Evolutionary conservation across 2,113 vertebrate genomes (phyloP), one percentile per base, ranked within the genome.

Genomic region (Ochotona princeps): DNA sequence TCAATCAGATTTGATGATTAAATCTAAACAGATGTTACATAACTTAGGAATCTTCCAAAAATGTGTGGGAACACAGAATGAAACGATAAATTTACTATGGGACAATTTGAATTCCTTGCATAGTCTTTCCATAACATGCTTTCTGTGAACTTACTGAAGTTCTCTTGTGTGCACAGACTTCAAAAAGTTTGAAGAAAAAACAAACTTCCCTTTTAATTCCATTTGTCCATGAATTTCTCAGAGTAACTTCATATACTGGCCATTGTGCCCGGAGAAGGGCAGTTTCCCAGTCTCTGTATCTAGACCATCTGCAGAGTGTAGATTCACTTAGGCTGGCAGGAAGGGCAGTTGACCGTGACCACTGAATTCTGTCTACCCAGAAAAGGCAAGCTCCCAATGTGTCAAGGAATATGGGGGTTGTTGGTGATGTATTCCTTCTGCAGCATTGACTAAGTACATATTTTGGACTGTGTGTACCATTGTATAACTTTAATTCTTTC

Each of bases 11-110:
- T 15, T n/a, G 9, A 88, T 61, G 47, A 81, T 65, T 25, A 8
- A 84, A 88, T 35, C 74, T 82, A 72, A 72, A 44, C 28, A 88
- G 60, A 76, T 81, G 76, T 74, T 54, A 88, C 81, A 54, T 44
- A 30, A 15, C 15, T 57, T 57, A 57, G 54, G 54, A 57, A 7
- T 57, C 54, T 57, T 57, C 54, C 18, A 57, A 57, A 57, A 57
- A 13, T 57, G 14, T 57, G 54, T 57, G 54, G 14, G 17, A 57
- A 57, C 14, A 18, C 18, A 18, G 54, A 17, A 18, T 20, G 14
- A 14, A 18, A 15, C 14, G 54, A 57, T 57, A 57, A 57, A 57
- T 57, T 57, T 57, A 57, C 17, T 57, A 15, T 1, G 54, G 54
- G 54, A 57, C 12, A 57, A 15, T 17, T 57, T 57, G 54, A 57